Percentiles rank a stretch among this genome's conserved stretches.
These are phyloP conservation scores for Octomys mimax DNA, from an alignment of 2,797 vertebrate genomes.

Conservation along the genomic window DNA sequence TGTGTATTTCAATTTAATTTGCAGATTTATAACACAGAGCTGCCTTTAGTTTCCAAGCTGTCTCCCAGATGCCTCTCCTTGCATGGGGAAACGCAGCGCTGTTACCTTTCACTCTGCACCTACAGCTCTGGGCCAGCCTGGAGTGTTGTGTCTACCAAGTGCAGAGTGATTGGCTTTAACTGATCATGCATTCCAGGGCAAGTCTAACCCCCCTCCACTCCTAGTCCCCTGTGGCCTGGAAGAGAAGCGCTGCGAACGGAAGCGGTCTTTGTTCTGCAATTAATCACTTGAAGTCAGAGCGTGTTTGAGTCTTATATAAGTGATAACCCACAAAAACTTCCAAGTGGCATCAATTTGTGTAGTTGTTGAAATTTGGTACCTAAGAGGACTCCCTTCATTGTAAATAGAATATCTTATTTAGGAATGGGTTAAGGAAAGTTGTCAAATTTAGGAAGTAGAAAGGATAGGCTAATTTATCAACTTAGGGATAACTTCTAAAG, in stretches of 20 bases:
- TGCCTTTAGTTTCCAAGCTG: conserved; percentile 42
- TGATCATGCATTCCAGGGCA: conserved; percentile 73
- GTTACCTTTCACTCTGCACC: conserved; percentile 79
- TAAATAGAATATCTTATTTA: conserved; percentile 63
- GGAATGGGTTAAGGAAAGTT: conserved; percentile 10
- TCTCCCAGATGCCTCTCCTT: conserved; percentile 52
- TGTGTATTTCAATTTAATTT: conserved; percentile 48
- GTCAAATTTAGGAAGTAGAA: conserved; percentile 67
- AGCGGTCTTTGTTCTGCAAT: conserved; percentile 76
- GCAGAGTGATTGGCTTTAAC: conserved; percentile 78
- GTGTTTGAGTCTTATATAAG: conserved; percentile 73
- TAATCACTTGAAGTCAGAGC: conserved; percentile 79
- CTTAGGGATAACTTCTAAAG: conserved; percentile 11
- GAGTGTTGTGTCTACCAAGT: conserved; percentile 78
- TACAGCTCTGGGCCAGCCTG: neutral
- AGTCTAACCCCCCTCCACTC: conserved; percentile 45
- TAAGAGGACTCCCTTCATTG: conserved; percentile 15
- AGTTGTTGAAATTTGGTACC: conserved; percentile 58
- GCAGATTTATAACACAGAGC: conserved; percentile 58
- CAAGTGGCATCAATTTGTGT: conserved; percentile 55
- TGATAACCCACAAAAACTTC: conserved; percentile 62
- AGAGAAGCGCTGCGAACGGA: conserved; percentile 67
- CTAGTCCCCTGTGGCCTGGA: conserved; percentile 47
- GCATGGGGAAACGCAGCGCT: conserved; percentile 46
- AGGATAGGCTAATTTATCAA: conserved; percentile 63